Conservation (phyloP, 2,113 vertebrate species). For the Eulemur rufifrons region DNA sequence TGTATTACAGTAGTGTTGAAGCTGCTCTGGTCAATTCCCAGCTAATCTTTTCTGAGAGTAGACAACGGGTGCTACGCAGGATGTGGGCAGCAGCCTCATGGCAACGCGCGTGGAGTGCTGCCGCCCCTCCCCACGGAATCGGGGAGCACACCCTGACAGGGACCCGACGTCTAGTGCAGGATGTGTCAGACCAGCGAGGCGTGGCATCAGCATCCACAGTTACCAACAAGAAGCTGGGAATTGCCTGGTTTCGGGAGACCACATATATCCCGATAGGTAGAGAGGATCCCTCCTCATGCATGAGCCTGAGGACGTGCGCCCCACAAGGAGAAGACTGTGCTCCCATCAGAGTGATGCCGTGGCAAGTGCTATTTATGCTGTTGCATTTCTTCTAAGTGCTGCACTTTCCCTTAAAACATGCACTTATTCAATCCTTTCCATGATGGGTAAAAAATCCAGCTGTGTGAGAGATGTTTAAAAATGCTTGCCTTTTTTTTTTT, state of each 20-base stretch:
- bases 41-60: not conserved
- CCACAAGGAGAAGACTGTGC: fast-evolving
- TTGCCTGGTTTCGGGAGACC: not conserved
- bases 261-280: not conserved
- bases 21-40: not conserved
- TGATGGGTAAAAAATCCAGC: constrained; percentile 26
- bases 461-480: constrained; percentile 5
- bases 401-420: not conserved
- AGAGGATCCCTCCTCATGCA: fast-evolving
- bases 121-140: fast-evolving
- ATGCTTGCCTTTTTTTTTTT: not conserved
- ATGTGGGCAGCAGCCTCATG: fast-evolving
- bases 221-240: not conserved
- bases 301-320: not conserved
- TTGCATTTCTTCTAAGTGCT: not conserved
- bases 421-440: not conserved
- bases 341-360: fast-evolving
- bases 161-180: fast-evolving
- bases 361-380: not conserved
- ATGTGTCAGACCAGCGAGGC: fast-evolving
- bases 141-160: fast-evolving
- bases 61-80: not conserved
- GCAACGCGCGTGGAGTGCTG: fast-evolving
- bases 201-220: fast-evolving
- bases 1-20: not conserved